Percentiles rank a stretch among this genome's conserved stretches.
Evolutionary conservation across 2,888 invertebrate species (phyloP).

Genomic region (Cerceris rybyensis): DNA sequence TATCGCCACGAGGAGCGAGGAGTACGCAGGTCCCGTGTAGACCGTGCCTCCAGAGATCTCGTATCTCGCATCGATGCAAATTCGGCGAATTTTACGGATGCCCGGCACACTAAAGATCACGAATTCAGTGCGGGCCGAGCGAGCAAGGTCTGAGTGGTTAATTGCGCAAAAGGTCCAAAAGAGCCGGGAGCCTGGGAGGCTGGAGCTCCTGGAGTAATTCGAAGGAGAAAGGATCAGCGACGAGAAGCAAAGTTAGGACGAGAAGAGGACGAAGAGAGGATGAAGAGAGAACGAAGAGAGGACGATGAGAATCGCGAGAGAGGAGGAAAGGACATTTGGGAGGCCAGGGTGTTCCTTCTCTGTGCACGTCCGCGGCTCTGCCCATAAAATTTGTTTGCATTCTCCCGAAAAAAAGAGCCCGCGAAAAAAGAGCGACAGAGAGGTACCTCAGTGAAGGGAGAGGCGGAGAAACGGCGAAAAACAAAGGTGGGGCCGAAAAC

Average conservation of each 20-base stretch:
- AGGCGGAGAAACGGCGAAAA: slow-evolving; percentile 54
- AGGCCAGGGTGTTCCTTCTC: slow-evolving; percentile 31
- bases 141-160: slow-evolving; percentile 68
- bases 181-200: neutral
- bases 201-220: neutral
- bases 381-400: slow-evolving; percentile 79
- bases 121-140: slow-evolving; percentile 64
- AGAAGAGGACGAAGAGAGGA: slow-evolving; percentile 19
- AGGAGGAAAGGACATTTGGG: slow-evolving; percentile 30
- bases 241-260: neutral
- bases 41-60: slow-evolving; percentile 52
- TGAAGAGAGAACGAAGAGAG: neutral
- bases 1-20: slow-evolving; percentile 52
- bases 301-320: neutral
- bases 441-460: neutral
- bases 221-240: neutral
- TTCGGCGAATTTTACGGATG: slow-evolving; percentile 68
- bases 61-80: slow-evolving; percentile 67
- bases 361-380: slow-evolving; percentile 58
- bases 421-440: slow-evolving; percentile 43
- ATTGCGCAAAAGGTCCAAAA: slow-evolving; percentile 70
- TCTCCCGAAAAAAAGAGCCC: slow-evolving; percentile 67
- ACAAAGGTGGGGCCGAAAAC: slow-evolving; percentile 63
- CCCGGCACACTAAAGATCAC: slow-evolving; percentile 66
- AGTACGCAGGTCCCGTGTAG: slow-evolving; percentile 32